Evolutionary conservation across 2,797 vertebrate species (phyloP).

Genomic region (Enteromius argenteus): DNA sequence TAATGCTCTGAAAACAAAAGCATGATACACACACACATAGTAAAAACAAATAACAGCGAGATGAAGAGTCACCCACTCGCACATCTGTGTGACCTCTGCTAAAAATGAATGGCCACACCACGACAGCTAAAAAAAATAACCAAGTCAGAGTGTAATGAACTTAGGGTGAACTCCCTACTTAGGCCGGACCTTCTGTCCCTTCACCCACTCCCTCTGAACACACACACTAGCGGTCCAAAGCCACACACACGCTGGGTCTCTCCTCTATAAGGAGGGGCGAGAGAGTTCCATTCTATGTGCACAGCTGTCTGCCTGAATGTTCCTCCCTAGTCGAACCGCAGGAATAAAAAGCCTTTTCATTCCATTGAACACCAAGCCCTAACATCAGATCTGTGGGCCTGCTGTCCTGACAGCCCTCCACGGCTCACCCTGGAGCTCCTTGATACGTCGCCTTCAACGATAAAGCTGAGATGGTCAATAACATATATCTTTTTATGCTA

Average conservation of each 20-base stretch:
- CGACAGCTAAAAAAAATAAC: slow-evolving; percentile 48
- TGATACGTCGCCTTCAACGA: slow-evolving; percentile 15
- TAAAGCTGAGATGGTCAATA: slow-evolving; percentile 42
- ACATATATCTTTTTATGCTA: slow-evolving; percentile 11
- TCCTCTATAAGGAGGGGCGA: slow-evolving; percentile 27
- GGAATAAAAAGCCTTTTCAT: slow-evolving; percentile 50
- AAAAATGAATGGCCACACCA: slow-evolving; percentile 33
- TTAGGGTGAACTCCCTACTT: slow-evolving; percentile 51
- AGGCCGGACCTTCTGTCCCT: slow-evolving; percentile 12
- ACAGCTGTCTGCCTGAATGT: slow-evolving; percentile 56
- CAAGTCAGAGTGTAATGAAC: slow-evolving; percentile 44
- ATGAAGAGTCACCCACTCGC: slow-evolving; percentile 28
- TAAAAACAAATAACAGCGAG: slow-evolving; percentile 42
- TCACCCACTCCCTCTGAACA: slow-evolving; percentile 14
- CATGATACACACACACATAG: background rate
- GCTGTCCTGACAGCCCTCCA: slow-evolving; percentile 26
- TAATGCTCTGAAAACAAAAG: slow-evolving; percentile 19
- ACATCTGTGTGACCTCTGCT: slow-evolving; percentile 57
- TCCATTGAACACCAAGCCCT: slow-evolving; percentile 49
- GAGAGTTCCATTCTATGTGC: slow-evolving; percentile 44
- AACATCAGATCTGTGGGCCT: slow-evolving; percentile 44
- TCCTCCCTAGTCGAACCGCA: slow-evolving; percentile 41
- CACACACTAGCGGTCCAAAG: slow-evolving; percentile 46
- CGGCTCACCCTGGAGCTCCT: slow-evolving; percentile 27
- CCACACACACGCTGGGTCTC: slow-evolving; percentile 52